Percentiles rank a stretch among this genome's conserved stretches.
Evolutionary conservation across 2,888 invertebrate genomes (phyloP).

Genomic region (Gastracanthus pulcherrimus): DNA sequence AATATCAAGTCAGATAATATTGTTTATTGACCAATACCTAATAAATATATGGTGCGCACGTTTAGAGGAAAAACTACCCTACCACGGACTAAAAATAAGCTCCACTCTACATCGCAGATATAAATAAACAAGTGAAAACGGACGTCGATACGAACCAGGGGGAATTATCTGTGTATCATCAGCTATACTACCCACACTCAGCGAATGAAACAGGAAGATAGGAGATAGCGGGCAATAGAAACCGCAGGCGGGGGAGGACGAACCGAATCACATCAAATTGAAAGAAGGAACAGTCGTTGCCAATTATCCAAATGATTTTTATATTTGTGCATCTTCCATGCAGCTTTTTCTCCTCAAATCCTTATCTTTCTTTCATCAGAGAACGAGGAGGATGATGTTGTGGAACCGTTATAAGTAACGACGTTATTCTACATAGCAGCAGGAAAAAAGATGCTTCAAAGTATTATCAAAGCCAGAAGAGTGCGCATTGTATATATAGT

Average conservation of each 20-base stretch:
- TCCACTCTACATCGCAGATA: too few relatives aligned
- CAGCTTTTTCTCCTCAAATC: too few relatives aligned
- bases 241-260: background rate
- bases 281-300: background rate
- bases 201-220: background rate
- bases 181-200: background rate
- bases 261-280: background rate
- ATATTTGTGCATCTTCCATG: too few relatives aligned
- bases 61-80: too few relatives aligned
- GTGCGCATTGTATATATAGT: background rate
- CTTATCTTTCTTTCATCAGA: too few relatives aligned
- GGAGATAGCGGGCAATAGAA: too few relatives aligned
- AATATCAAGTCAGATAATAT: conserved; percentile 28
- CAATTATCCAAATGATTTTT: conserved; percentile 27
- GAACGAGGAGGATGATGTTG: too few relatives aligned
- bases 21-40: conserved; percentile 40
- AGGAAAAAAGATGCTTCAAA: background rate
- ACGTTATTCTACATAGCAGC: too few relatives aligned
- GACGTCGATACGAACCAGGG: too few relatives aligned
- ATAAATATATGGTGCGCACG: background rate
- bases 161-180: conserved; percentile 14
- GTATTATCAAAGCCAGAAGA: background rate
- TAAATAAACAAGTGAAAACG: too few relatives aligned
- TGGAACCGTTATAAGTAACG: too few relatives aligned
- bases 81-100: too few relatives aligned